Conservation (phyloP, 2,888 invertebrate genomes). For the Antheraea assamensis region DNA sequence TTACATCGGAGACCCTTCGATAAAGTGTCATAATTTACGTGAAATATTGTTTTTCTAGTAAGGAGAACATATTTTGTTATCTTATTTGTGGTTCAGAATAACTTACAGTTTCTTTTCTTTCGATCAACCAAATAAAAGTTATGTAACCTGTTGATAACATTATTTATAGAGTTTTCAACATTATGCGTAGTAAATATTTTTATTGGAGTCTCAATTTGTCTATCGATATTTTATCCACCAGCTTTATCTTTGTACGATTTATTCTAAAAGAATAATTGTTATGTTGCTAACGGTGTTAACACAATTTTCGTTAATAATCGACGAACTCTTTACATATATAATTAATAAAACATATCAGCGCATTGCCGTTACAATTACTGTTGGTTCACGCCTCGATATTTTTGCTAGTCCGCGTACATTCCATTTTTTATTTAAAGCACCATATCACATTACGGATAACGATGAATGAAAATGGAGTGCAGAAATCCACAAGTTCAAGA, state of each 20-base stretch:
- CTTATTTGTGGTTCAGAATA: slow-evolving; percentile 59
- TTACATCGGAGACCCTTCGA: slow-evolving; percentile 71
- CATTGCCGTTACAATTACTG: no score
- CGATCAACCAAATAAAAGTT: slow-evolving; percentile 38
- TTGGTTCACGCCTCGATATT: no score
- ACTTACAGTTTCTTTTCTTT: slow-evolving; percentile 47
- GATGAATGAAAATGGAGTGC: not conserved
- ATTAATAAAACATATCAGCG: no score
- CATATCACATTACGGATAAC: not conserved
- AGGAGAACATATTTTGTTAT: slow-evolving; percentile 60
- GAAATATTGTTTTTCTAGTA: slow-evolving; percentile 66
- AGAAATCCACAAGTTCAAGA: not conserved
- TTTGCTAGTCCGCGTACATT: not conserved
- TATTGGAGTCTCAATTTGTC: slow-evolving; percentile 21
- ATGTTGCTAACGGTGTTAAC: not conserved
- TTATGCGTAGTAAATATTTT: slow-evolving; percentile 13
- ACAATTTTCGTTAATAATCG: not conserved
- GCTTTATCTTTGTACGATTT: not conserved
- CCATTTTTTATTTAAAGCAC: not conserved
- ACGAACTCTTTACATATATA: no score
- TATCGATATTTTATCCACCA: not conserved
- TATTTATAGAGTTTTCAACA: slow-evolving; percentile 21
- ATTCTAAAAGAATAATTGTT: not conserved
- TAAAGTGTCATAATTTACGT: slow-evolving; percentile 75
- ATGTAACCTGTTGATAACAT: slow-evolving; percentile 54